Evolutionary conservation across 2,797 vertebrate genomes (phyloP), one percentile per base, ranked within the genome.

Genomic region (Momotus momota): DNA sequence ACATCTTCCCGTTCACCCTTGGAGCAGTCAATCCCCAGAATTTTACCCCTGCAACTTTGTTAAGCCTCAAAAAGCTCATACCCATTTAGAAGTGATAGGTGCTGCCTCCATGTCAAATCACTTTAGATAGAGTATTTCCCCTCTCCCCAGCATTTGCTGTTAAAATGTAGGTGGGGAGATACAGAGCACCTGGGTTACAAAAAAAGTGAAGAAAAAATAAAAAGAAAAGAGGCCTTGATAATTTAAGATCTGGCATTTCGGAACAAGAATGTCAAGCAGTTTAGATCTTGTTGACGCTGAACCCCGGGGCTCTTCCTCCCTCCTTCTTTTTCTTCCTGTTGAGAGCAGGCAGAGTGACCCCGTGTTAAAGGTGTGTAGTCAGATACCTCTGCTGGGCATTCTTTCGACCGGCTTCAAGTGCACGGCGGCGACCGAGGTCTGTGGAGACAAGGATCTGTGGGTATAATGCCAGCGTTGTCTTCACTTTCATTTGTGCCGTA

Each of bases 231-330:
- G 78, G 79, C 69, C 87, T 84, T 81, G 93, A 89, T 98, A 97
- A 97, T 98, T 97, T 96, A 90, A 95, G 86, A 94, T 83, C 91
- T 97, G 95, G 92, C 94, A 97, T 98, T 98, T 97, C 94, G 84
- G 96, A 93, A 95, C 5, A 13, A 95, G 97, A 97, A 97, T 96
- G 97, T 97, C 97, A 97, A 97, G 94, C 78, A 96, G 95, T 97
- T 97, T 93, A 95, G 91, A 78, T 86, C 57, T 90, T 70, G 67
- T 86, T 93, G 95, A 95, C 3, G 51, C n/a, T 54, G 89, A 95
- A 94, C 93, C 90, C 94, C 67, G 65, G 38, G 91, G 87, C 70
- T 92, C 79, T 94, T 58, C 51, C 66, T 64, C 69, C 51, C 33
- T 78, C 78, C 77, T 75, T 7, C 35, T 62, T 88, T 79, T 14